Evolutionary conservation across 2,888 invertebrate genomes (phyloP).

Genomic region (Salticus scenicus): DNA sequence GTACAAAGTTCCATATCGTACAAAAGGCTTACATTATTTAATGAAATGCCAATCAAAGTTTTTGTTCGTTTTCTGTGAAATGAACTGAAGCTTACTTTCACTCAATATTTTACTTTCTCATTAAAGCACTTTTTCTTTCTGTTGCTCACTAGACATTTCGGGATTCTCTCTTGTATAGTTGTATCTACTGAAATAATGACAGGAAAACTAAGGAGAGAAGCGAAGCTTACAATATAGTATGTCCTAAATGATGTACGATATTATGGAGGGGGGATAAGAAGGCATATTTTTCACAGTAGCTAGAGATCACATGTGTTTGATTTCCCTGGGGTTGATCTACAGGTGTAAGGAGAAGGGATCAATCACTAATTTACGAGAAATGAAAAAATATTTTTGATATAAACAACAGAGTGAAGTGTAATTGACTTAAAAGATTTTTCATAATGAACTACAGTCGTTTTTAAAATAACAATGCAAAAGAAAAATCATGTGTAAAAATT

Average conservation of each 20-base stretch:
- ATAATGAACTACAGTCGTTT: too few relatives aligned
- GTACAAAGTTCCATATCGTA: too few relatives aligned
- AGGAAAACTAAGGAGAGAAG: neutral
- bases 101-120: neutral
- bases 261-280: constrained; percentile 40
- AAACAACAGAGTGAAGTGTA: too few relatives aligned
- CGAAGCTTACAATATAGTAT: constrained; percentile 8
- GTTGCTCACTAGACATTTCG: neutral
- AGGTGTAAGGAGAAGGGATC: constrained; percentile 37
- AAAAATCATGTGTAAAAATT: too few relatives aligned
- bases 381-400: neutral
- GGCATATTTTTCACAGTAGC: constrained; percentile 41
- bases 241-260: constrained; percentile 59
- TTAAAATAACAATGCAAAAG: too few relatives aligned
- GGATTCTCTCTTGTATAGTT: neutral
- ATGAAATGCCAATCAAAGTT: too few relatives aligned
- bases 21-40: too few relatives aligned
- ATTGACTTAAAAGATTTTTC: too few relatives aligned
- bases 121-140: neutral
- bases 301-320: constrained; percentile 36
- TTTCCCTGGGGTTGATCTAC: constrained; percentile 62
- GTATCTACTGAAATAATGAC: constrained; percentile 23
- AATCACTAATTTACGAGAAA: constrained; percentile 1
- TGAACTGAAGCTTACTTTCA: too few relatives aligned
- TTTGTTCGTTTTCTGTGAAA: too few relatives aligned